phyloP scores from a whole-genome alignment of 2,888 invertebrate genomes.

The Drosophila mulleri region DNA sequence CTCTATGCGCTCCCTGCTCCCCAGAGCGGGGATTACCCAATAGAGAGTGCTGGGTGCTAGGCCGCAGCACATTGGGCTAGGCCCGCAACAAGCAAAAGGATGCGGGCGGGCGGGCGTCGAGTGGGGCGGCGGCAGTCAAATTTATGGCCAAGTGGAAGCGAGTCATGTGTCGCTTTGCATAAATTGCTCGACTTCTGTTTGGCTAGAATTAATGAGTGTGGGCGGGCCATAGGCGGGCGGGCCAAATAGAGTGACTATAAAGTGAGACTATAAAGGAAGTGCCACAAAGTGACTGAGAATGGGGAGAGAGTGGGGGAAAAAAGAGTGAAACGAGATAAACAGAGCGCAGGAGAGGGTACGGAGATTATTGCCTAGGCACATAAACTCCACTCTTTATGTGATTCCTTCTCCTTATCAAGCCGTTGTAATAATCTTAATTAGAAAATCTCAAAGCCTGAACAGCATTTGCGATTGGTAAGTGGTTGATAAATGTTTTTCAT shows the following conservation, averaged over 20 bases:
- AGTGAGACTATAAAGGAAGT: constrained; percentile 15
- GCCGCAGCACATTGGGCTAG: constrained; percentile 35
- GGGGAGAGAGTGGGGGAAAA: background rate
- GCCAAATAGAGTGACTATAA: constrained; percentile 20
- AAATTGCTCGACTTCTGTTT: constrained; percentile 74
- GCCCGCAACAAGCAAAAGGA: constrained; percentile 29
- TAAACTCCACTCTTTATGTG: constrained; percentile 2
- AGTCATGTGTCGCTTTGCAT: constrained; percentile 72
- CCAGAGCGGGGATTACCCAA: constrained; percentile 37
- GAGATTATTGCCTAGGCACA: background rate
- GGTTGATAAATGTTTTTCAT: background rate
- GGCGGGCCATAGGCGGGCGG: constrained; percentile 24
- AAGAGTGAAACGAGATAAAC: background rate
- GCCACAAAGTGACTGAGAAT: background rate
- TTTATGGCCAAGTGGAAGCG: constrained; percentile 49
- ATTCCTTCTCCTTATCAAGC: background rate
- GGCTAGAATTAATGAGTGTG: constrained; percentile 67
- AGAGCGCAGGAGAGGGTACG: too few relatives aligned
- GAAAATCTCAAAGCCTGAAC: background rate
- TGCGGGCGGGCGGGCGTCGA: constrained; percentile 31
- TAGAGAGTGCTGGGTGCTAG: constrained; percentile 31
- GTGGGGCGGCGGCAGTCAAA: constrained; percentile 40
- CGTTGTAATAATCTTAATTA: background rate
- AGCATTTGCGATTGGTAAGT: background rate
- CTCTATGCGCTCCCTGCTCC: constrained; percentile 2